Evolutionary conservation across 2,113 vertebrate species (phyloP), one percentile per base, ranked within the genome.

Genomic region (Zosterops lateralis): DNA sequence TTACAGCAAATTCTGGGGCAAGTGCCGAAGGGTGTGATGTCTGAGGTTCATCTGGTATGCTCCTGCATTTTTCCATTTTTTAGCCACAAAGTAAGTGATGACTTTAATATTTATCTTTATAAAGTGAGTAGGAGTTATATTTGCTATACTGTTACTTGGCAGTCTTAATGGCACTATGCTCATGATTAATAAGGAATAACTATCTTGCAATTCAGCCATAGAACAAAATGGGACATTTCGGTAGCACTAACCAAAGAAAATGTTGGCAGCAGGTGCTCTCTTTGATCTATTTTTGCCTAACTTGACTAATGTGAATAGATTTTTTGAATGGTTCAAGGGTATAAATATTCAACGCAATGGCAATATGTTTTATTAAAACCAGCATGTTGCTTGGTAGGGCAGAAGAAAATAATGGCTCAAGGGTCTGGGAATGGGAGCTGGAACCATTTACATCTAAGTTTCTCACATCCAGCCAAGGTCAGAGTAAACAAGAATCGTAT

Each of bases 201-300:
- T 87, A 14, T 57, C 78, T 60, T 90, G 78, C 58, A 82, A 44
- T 93, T 93, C 82, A 86, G 62, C 67, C 76, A 71, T 58, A 91
- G 80, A 94, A 76, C 54, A 70, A 92, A 96, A 93, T 44, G 77
- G 88, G 88, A 94, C 92, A 83, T 87, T 92, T 95, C 19, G 3
- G 92, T 95, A 96, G 92, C 95, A 71, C 50, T 40, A 89, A 95
- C 86, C 83, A 92, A 96, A 90, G 86, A 77, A 94, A 96, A 93
- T 51, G 77, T 79, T 95, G 93, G 89, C 86, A 88, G 61, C 77
- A 26, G 42, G 24, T 82, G 73, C 67, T 87, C 76, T 77, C 77
- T 91, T 95, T 95, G 64, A 74, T 54, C 76, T 92, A 87, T 92
- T 96, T 96, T 91, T 95, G 82, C 89, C 88, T 90, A 91, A 90